Percentiles rank a stretch among this genome's conserved stretches.
These are phyloP conservation scores for Pao palembangensis DNA, from an alignment of 2,113 vertebrate genomes.

Conservation along the genomic window DNA sequence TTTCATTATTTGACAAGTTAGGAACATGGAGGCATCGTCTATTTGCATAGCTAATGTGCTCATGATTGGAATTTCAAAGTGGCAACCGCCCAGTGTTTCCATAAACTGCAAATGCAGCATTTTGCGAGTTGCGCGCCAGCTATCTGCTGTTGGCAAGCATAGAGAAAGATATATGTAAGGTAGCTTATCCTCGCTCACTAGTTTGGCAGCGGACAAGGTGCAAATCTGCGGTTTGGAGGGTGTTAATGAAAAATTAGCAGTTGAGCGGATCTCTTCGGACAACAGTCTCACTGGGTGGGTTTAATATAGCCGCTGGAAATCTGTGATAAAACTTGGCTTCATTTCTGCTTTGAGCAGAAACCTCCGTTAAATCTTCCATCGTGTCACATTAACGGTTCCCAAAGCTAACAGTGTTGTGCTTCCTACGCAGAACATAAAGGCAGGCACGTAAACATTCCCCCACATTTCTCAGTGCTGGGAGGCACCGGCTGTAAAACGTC, in stretches of 20 bases:
- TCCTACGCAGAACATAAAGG: slow-evolving; percentile 60
- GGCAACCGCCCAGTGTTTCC: no score
- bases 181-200: slow-evolving; percentile 22
- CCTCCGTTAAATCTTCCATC: slow-evolving; percentile 13
- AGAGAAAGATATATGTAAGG: neutral
- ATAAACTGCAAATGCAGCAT: no score
- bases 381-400: slow-evolving; percentile 42
- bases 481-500: slow-evolving; percentile 68
- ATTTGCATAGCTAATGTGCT: no score
- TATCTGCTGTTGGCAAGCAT: neutral
- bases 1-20: no score
- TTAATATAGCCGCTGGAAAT: slow-evolving; percentile 5
- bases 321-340: slow-evolving; percentile 6
- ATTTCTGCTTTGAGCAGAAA: slow-evolving; percentile 11
- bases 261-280: slow-evolving; percentile 7
- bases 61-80: no score
- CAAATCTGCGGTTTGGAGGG: slow-evolving; percentile 21
- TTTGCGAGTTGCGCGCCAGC: neutral
- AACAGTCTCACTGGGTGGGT: slow-evolving; percentile 2
- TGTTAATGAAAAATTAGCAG: slow-evolving; percentile 33
- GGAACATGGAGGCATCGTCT: no score
- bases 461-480: slow-evolving; percentile 69
- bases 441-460: slow-evolving; percentile 67
- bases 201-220: slow-evolving; percentile 38
- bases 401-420: slow-evolving; percentile 51